phyloP scores from a whole-genome alignment of 2,113 vertebrate genomes.

The Silurus meridionalis region DNA sequence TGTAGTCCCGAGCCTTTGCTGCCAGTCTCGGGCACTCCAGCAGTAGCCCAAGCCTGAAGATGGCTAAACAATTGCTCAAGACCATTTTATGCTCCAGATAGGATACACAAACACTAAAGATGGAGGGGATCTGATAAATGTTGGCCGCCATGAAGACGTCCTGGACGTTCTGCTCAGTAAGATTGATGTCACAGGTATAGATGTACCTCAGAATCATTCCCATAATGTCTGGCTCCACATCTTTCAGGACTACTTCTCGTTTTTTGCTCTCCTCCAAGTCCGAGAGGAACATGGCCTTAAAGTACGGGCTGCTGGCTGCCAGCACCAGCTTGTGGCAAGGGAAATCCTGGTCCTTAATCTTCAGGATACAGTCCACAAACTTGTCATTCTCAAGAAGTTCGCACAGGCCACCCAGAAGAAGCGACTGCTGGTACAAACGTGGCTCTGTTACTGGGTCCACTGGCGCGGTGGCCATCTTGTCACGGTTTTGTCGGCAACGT shows the following conservation, averaged over 20 bases:
- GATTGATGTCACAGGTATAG: constrained; percentile 90
- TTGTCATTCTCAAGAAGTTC: constrained; percentile 92
- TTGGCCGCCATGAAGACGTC: constrained; percentile 93
- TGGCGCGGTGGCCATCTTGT: constrained; percentile 79
- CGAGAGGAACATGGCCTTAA: constrained; percentile 87
- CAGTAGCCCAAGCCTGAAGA: constrained; percentile 92
- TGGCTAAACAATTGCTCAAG: constrained; percentile 92
- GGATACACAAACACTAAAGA: constrained; percentile 95
- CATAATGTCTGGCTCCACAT: constrained; percentile 89
- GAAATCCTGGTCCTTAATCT: constrained; percentile 89
- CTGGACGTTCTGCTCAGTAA: constrained; percentile 93
- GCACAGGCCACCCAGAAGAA: constrained; percentile 92
- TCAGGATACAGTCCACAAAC: constrained; percentile 91
- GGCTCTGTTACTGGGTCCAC: constrained; percentile 86
- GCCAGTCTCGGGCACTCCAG: constrained; percentile 92
- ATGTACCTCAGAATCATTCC: constrained; percentile 91
- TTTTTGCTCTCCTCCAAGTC: constrained; percentile 87
- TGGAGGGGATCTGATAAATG: constrained; percentile 94
- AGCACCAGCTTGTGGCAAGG: constrained; percentile 93
- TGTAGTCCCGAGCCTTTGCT: constrained; percentile 85
- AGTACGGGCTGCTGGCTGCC: constrained; percentile 94
- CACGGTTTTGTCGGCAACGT: constrained; percentile 56
- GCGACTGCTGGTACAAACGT: constrained; percentile 93
- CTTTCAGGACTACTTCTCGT: constrained; percentile 85
- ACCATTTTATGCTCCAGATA: constrained; percentile 92